Conservation (phyloP, 2,888 invertebrate species). For the Phalangium opilio region DNA sequence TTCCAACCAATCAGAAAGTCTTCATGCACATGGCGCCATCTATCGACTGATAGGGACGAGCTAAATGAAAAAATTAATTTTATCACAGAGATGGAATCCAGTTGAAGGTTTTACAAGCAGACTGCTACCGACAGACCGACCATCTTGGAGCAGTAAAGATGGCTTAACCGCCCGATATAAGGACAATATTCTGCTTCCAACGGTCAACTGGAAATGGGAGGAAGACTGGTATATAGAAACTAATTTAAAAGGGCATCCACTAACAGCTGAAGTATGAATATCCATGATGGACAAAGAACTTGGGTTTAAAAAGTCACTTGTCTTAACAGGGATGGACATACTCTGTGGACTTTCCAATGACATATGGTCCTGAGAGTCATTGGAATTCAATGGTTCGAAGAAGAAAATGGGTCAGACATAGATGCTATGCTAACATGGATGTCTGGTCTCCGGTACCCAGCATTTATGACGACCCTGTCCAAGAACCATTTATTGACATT, state of each 20-base stretch:
- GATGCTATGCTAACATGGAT: slow-evolving; percentile 75
- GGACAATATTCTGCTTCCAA: slow-evolving; percentile 67
- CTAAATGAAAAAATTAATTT: slow-evolving; percentile 6
- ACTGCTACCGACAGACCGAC: slow-evolving; percentile 72
- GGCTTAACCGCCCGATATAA: slow-evolving; percentile 61
- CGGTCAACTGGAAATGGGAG: slow-evolving; percentile 95
- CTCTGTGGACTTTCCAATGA: slow-evolving; percentile 76
- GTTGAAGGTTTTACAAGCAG: slow-evolving; percentile 64
- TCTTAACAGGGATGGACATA: slow-evolving; percentile 61
- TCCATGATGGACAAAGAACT: neutral
- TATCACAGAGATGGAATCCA: slow-evolving; percentile 63
- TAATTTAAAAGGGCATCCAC: slow-evolving; percentile 49
- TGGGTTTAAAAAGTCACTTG: slow-evolving; percentile 3
- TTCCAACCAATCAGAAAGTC: neutral
- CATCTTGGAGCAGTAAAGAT: slow-evolving; percentile 67
- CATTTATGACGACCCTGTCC: slow-evolving; percentile 26
- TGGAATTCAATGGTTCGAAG: slow-evolving; percentile 83
- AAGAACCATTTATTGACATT: slow-evolving; percentile 85
- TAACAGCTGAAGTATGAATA: slow-evolving; percentile 58
- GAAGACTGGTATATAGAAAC: slow-evolving; percentile 60
- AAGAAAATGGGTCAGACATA: slow-evolving; percentile 72
- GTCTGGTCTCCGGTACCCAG: slow-evolving; percentile 68
- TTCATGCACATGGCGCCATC: neutral
- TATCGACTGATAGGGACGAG: neutral
- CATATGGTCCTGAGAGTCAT: slow-evolving; percentile 58